Evolutionary conservation across 2,113 vertebrate species (phyloP), one percentile per base, ranked within the genome.

Genomic region (Malurus melanocephalus): DNA sequence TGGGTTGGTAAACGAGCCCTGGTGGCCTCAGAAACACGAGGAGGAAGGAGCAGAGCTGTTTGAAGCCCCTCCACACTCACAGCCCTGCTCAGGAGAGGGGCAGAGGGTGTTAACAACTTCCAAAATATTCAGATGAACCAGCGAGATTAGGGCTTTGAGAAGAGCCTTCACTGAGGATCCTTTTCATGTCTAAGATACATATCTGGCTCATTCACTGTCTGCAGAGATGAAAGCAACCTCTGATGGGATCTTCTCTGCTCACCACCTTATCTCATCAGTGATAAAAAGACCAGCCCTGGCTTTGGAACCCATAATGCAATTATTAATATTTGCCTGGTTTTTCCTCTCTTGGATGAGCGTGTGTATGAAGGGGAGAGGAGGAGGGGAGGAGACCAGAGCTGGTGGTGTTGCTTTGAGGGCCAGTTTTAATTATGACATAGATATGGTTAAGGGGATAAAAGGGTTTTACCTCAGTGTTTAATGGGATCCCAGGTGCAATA

Each of bases 141-240:
- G 48, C 80, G 55, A 46, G 51, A 93, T 80, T 52, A 78, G 83
- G 60, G 27, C 51, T 88, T 89, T 56, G 32, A 82, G 80, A 85
- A 88, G 80, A 92, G 67, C 35, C 51, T 90, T 88, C 59, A n/a
- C 3, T 9, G 26, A 92, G 56, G 88, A 85, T 85, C 40, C 68
- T 91, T 91, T 71, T 80, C 80, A 80, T 87, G 75, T 35, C 76
- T 35, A 81, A 90, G 91, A 92, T 92, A 76, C 27, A 32, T 76
- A 94, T 84, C 85, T 87, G 45, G 57, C 27, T 69, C 90, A 57
- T 92, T 92, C 68, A 56, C 71, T 60, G 35, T 91, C 78, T 87
- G 46, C 74, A 62, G 66, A 85, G 87, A 96, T 90, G 92, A 96
- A 95, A 95, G 87, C 28, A 52, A 40, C 75, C 81, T 75, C 80